Conservation (phyloP, 2,797 vertebrate species). For the Argyrosomus regius region DNA sequence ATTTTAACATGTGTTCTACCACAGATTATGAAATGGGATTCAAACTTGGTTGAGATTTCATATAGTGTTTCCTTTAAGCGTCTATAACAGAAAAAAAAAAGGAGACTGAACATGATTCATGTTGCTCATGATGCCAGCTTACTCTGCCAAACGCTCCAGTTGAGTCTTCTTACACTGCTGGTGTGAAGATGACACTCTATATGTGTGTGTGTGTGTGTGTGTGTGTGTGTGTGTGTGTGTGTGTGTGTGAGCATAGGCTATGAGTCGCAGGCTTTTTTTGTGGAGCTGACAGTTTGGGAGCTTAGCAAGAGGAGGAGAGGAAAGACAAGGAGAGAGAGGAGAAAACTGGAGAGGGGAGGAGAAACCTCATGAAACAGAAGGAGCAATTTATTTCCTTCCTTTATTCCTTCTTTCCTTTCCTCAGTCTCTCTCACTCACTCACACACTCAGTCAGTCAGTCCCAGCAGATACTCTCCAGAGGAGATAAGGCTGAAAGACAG, state of each 20-base stretch:
- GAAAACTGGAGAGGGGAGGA: constrained; percentile 21
- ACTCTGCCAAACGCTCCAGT: constrained; percentile 40
- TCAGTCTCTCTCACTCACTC: constrained; percentile 6
- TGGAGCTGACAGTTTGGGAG: constrained; percentile 67
- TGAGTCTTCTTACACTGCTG: constrained; percentile 39
- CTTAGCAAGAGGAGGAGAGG: constrained; percentile 50
- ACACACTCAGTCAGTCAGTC: constrained; percentile 45
- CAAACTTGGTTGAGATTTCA: neutral
- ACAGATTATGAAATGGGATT: neutral
- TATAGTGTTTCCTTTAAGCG: constrained; percentile 5
- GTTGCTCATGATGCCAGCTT: constrained; percentile 41
- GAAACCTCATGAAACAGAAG: constrained; percentile 52
- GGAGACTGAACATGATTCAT: constrained; percentile 25
- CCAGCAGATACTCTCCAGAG: constrained; percentile 53
- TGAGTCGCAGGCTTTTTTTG: constrained; percentile 62
- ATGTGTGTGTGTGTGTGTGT: constrained; percentile 10
- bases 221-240: constrained; percentile 31
- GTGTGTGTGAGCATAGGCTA: constrained; percentile 26
- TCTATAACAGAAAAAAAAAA: constrained; percentile 13
- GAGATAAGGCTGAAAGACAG: constrained; percentile 72
- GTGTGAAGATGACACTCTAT: constrained; percentile 39
- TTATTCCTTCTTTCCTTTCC: constrained; percentile 38
- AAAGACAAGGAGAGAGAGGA: constrained; percentile 24
- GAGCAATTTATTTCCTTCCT: constrained; percentile 50
- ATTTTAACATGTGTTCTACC: neutral